These are phyloP conservation scores for Corvus cornix DNA, from an alignment of 2,113 vertebrate genomes.

Conservation along the genomic window DNA sequence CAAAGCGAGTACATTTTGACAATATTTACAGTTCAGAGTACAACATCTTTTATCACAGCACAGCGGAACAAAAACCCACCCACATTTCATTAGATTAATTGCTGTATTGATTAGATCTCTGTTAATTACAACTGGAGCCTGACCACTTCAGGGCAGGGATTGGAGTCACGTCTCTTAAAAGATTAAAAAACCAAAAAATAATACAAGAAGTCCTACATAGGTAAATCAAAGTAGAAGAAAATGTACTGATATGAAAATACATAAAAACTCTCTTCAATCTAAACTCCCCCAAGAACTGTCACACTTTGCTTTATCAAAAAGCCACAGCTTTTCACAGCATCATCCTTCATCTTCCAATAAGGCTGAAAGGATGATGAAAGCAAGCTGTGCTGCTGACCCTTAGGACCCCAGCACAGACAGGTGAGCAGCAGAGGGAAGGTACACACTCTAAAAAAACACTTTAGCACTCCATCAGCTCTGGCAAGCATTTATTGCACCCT, in stretches of 20 bases:
- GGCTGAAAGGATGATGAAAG: not conserved
- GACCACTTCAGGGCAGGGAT: not conserved
- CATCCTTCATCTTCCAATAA: not conserved
- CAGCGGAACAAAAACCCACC: not conserved
- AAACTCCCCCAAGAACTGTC: not conserved
- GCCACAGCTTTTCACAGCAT: not conserved
- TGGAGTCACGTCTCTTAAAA: not conserved
- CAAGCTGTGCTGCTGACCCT: not conserved
- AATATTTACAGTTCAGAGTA: constrained; percentile 48
- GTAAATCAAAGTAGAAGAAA: not conserved
- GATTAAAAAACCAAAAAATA: not conserved
- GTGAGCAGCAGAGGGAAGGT: not conserved
- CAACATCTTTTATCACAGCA: not conserved
- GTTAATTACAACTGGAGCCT: not conserved
- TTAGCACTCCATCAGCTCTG: not conserved
- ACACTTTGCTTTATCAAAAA: not conserved
- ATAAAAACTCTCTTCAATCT: not conserved
- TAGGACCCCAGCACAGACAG: not conserved
- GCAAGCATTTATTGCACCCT: not conserved
- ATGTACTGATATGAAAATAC: not conserved
- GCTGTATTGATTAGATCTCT: not conserved
- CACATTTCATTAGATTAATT: not conserved
- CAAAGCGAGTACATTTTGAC: not conserved
- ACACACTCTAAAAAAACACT: not conserved
- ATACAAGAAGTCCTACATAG: not conserved